A percentile compares a stretch with the other conserved stretches of the same genome.
Evolutionary conservation across 2,113 vertebrate genomes (phyloP).

Genomic region (Varanus komodoensis): DNA sequence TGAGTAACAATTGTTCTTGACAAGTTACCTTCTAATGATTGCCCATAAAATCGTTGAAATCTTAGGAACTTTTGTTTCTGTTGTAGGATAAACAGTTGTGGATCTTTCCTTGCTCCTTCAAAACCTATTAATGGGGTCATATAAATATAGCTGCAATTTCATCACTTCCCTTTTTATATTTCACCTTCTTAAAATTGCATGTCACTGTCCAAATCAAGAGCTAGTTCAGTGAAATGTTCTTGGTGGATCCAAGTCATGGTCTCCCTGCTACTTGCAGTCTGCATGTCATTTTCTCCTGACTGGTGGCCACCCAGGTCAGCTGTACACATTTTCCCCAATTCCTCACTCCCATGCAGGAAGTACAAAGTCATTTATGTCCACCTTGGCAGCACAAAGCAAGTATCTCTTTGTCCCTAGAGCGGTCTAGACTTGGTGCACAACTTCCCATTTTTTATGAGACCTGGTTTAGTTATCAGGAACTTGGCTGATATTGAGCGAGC

Average conservation of each 20-base stretch:
- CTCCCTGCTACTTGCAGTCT: neutral
- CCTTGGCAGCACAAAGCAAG: neutral
- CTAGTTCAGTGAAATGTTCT: neutral
- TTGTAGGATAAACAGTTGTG: neutral
- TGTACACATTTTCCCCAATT: neutral
- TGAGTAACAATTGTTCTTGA: conserved; percentile 5
- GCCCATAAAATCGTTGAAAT: neutral
- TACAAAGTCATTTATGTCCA: neutral
- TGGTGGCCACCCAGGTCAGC: neutral
- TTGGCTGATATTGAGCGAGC: neutral
- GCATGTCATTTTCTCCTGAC: neutral
- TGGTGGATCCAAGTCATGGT: neutral
- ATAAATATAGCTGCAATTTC: neutral
- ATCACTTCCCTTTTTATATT: neutral
- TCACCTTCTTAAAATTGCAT: neutral
- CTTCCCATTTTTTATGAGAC: too few species aligned
- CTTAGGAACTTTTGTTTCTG: neutral
- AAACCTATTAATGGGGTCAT: neutral
- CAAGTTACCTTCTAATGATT: conserved; percentile 2
- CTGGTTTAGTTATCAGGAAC: neutral
- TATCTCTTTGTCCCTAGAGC: neutral
- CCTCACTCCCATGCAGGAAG: neutral
- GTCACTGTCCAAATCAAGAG: neutral
- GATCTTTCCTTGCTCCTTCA: neutral
- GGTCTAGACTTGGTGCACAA: neutral